phyloP scores from a whole-genome alignment of 2,113 vertebrate genomes.

The Nyctereutes procyonoides region DNA sequence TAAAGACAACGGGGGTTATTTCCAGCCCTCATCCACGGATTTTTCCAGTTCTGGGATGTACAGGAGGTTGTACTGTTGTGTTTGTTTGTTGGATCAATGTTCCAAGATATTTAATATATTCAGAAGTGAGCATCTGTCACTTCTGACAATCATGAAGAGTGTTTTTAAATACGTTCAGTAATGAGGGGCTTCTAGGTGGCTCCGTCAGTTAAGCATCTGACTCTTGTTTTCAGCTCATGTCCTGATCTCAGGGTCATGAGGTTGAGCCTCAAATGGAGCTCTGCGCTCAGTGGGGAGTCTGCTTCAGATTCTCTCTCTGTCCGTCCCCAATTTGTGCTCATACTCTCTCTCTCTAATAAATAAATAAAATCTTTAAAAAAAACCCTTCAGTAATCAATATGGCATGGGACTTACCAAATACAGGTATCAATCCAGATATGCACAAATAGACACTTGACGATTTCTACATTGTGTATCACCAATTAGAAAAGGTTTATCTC shows the following conservation, averaged over 20 bases:
- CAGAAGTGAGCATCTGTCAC: neutral
- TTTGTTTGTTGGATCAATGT: neutral
- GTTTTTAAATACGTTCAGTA: neutral
- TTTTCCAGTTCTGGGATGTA: fast-evolving
- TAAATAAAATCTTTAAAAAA: neutral
- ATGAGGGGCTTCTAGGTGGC: neutral
- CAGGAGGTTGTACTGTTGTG: fast-evolving
- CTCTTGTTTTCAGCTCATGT: neutral
- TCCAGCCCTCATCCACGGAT: neutral
- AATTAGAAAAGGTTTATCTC: neutral
- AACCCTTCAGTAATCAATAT: neutral
- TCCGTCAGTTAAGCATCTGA: neutral
- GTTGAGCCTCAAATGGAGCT: neutral
- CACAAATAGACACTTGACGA: neutral
- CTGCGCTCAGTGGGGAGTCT: neutral
- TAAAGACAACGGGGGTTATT: neutral
- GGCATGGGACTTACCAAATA: neutral
- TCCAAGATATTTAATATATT: neutral
- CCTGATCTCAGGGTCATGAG: neutral
- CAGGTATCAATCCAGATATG: neutral
- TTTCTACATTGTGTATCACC: neutral
- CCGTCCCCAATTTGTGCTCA: neutral
- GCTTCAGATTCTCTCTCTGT: neutral
- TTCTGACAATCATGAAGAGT: neutral
- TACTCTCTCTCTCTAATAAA: neutral